These are phyloP conservation scores for Brachylomia viminalis DNA, from an alignment of 2,888 invertebrate species.

Conservation along the genomic window DNA sequence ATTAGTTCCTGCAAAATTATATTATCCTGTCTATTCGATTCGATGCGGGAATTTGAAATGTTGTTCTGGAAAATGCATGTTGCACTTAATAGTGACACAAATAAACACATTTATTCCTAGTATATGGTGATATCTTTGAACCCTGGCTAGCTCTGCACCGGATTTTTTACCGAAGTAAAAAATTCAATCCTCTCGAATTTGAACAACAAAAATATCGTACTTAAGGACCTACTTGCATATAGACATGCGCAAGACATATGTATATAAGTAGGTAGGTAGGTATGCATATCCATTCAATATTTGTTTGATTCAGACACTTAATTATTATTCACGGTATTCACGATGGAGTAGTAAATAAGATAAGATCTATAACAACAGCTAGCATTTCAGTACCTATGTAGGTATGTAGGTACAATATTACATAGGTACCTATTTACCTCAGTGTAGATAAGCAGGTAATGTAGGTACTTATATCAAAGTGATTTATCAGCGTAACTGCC, in stretches of 20 bases:
- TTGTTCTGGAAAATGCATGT: neutral
- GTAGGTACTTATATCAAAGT: neutral
- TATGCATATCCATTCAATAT: neutral
- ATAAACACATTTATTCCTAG: neutral
- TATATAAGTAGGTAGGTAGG: conserved; percentile 3
- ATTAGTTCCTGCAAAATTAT: conserved; percentile 16
- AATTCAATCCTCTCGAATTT: conserved; percentile 1
- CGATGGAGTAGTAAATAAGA: conserved; percentile 24
- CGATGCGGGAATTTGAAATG: conserved; percentile 17
- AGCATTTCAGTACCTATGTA: conserved; percentile 20
- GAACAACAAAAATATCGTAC: conserved; percentile 10
- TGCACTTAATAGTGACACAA: neutral
- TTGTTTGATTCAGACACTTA: conserved; percentile 31
- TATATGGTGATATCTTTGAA: neutral
- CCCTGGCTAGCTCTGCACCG: neutral
- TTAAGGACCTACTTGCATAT: neutral
- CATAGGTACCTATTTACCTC: neutral
- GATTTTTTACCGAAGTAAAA: conserved; percentile 20
- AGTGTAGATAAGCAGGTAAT: neutral
- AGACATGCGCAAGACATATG: neutral
- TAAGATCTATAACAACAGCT: conserved; percentile 45
- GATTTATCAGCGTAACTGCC: conserved; percentile 12
- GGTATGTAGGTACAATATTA: neutral
- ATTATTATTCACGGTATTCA: conserved; percentile 33
- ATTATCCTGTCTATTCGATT: conserved; percentile 20